Conservation (phyloP, 2,888 invertebrate genomes). For the Cenopis cana region DNA sequence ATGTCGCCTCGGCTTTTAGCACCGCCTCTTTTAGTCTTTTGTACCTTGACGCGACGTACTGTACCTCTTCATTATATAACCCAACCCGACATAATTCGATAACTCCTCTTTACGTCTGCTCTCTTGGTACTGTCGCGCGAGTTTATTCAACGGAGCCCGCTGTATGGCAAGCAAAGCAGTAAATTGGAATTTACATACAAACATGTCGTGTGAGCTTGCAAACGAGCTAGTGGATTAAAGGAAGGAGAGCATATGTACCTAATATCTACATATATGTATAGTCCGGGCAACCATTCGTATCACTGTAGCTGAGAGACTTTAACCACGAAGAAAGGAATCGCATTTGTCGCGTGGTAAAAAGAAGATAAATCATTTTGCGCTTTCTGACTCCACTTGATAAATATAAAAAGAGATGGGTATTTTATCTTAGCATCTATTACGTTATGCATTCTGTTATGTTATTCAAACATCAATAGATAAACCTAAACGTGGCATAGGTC, state of each 20-base stretch:
- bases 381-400: background rate
- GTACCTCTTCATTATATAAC: slow-evolving; percentile 45
- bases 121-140: slow-evolving; percentile 25
- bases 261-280: background rate
- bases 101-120: slow-evolving; percentile 33
- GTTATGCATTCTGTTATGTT: background rate
- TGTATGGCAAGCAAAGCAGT: background rate
- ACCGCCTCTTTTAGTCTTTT: slow-evolving; percentile 63
- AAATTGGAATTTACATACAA: slow-evolving; percentile 13
- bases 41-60: slow-evolving; percentile 54
- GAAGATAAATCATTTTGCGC: background rate
- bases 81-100: slow-evolving; percentile 40
- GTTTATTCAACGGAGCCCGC: slow-evolving; percentile 13
- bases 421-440: background rate
- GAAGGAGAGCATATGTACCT: background rate
- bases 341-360: background rate
- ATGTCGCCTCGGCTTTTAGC: slow-evolving; percentile 69
- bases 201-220: slow-evolving; percentile 10
- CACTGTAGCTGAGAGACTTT: background rate
- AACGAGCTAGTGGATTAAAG: slow-evolving; percentile 13
- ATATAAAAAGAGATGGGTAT: no score
- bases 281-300: background rate
- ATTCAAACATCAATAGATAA: background rate
- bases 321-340: background rate
- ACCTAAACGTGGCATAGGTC: background rate